Evolutionary conservation across 2,888 invertebrate genomes (phyloP), one percentile per base, ranked within the genome.

Genomic region (Polydrusus cervinus): DNA sequence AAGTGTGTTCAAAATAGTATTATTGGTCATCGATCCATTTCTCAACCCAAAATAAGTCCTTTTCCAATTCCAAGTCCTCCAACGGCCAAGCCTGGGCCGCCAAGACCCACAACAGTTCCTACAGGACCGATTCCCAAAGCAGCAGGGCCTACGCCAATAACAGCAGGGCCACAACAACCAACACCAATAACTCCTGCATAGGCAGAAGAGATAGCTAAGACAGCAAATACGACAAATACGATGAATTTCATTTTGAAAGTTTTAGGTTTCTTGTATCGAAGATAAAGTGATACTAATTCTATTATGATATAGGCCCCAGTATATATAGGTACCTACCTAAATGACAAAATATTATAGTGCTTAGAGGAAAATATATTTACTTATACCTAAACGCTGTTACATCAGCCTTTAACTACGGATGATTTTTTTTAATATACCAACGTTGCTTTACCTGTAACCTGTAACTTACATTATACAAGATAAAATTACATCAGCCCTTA

Each of bases 221-320:
- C 18, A 75, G 77, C 80, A 61, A 82, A 55, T 38, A 82, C 20
- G 66, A 76, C 80, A 65, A 81, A 74, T 14, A 81, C 20, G 20
- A 81, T 47, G 76, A 78, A 75, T 77, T 81, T 81, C 81, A 81
- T 82, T 55, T 78, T 82, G 79, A 82, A 30, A 13, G 43, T n/a
- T 43, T 43, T 43, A 43, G 9, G 14, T 13, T 47, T 47, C 47
- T 47, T 47, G 47, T 47, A 47, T 5, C 16, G 13, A 3, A 16
- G 2, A n/a, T 16, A 9, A 3, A 9, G 14, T 16, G 16, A 47
- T 16, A 47, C 47, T 47, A 16, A 47, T 16, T 16, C 16, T 16
- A 47, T 47, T 47, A 6, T 13, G 47, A 16, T 3, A 8, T 8
- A 16, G 14, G 3, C 1, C 16, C 14, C 0, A 3, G 16, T 47